These are phyloP conservation scores for Teleopsis dalmanni DNA, from an alignment of 1,140 invertebrate species.

Conservation along the genomic window DNA sequence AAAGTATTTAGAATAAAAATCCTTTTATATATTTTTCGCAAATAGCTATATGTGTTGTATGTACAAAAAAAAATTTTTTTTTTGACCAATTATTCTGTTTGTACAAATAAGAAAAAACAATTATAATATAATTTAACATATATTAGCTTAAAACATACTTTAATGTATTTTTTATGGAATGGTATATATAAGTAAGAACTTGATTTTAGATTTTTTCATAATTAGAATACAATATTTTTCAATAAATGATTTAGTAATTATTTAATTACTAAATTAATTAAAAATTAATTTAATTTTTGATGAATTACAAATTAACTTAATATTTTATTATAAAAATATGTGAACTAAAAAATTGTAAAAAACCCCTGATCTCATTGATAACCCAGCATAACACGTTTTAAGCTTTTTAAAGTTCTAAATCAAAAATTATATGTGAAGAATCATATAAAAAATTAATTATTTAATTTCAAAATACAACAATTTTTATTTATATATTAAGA, in stretches of 20 bases:
- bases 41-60: no score
- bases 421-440: background rate
- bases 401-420: constrained; percentile 34
- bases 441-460: background rate
- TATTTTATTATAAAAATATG: constrained; percentile 2
- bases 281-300: constrained; percentile 5
- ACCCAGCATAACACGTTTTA: constrained; percentile 41
- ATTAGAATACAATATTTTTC: constrained; percentile 7
- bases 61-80: no score
- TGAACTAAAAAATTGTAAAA: constrained; percentile 30
- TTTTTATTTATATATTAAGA: no score
- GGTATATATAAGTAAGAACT: no score
- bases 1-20: no score
- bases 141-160: no score
- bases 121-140: no score
- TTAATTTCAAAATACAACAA: background rate
- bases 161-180: no score
- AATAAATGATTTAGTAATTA: background rate
- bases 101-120: no score
- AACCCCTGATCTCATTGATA: constrained; percentile 32
- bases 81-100: no score
- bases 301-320: constrained; percentile 1
- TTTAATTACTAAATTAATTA: background rate
- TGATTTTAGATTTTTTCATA: no score
- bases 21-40: no score